Percentiles rank a stretch among this genome's conserved stretches.
These are phyloP conservation scores for Leucophenga montana DNA, from an alignment of 2,888 invertebrate genomes.

Conservation along the genomic window DNA sequence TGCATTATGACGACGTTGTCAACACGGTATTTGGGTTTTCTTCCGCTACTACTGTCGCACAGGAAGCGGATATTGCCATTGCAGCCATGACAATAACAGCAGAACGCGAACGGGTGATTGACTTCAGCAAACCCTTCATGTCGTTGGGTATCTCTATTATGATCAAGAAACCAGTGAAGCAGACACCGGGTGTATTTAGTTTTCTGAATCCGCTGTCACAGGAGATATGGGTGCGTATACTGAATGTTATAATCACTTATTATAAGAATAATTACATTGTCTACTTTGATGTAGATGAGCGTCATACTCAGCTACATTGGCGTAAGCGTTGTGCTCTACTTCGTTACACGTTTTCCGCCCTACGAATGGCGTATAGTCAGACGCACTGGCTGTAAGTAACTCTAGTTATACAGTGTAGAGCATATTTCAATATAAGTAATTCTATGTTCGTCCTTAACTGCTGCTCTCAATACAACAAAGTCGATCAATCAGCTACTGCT, in stretches of 20 bases:
- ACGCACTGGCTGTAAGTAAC: conserved; percentile 29
- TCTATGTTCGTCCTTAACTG: neutral
- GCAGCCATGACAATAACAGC: conserved; percentile 96
- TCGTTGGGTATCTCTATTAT: conserved; percentile 95
- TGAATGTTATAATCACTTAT: conserved; percentile 1
- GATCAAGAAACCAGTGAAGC: conserved; percentile 92
- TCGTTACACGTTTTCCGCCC: conserved; percentile 96
- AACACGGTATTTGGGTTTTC: neutral
- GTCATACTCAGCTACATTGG: conserved; percentile 93
- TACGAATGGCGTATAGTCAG: conserved; percentile 94
- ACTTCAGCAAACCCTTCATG: conserved; percentile 98
- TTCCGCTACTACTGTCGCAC: conserved; percentile 38
- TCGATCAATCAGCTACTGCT: conserved; percentile 51
- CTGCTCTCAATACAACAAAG: neutral
- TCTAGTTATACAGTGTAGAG: neutral
- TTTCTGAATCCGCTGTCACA: conserved; percentile 97
- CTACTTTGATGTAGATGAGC: conserved; percentile 74
- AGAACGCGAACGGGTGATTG: conserved; percentile 93
- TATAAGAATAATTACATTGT: conserved; percentile 2
- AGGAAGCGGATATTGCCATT: conserved; percentile 97
- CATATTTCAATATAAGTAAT: no score
- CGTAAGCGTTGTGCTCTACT: conserved; percentile 97
- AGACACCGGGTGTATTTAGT: conserved; percentile 96
- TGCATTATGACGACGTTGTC: neutral
- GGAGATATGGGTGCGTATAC: conserved; percentile 92